Percentiles rank a stretch among this genome's conserved stretches.
Evolutionary conservation across 2,113 vertebrate genomes (phyloP).

Genomic region (Dromiciops gliroides): DNA sequence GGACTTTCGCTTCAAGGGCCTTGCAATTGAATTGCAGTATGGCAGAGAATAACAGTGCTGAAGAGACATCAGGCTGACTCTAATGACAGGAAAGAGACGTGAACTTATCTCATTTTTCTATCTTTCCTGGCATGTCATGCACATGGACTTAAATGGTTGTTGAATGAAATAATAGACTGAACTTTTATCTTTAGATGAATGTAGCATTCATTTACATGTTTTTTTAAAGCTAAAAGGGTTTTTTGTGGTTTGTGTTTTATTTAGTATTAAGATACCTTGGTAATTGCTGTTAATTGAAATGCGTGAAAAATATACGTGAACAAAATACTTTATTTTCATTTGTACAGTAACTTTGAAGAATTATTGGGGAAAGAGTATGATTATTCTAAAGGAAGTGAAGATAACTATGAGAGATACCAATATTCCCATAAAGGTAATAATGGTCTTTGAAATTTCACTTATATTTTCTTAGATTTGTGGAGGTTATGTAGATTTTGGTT

Average conservation of each 20-base stretch:
- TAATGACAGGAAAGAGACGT: not conserved
- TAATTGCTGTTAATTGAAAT: conserved; percentile 21
- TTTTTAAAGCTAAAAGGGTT: not conserved
- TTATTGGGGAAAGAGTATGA: conserved; percentile 58
- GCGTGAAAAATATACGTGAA: not conserved
- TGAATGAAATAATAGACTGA: not conserved
- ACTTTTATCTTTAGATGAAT: not conserved
- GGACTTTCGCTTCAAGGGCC: not conserved
- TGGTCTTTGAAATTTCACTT: not conserved
- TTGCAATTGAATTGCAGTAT: not conserved
- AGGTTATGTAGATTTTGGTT: not conserved
- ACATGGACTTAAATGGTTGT: not conserved
- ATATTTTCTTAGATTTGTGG: not conserved
- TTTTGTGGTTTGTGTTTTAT: not conserved
- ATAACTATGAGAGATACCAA: conserved; percentile 32
- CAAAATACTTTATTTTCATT: conserved; percentile 25
- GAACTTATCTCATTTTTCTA: not conserved
- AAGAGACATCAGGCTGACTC: not conserved
- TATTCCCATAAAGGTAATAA: conserved; percentile 71
- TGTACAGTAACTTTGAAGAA: conserved; percentile 64
- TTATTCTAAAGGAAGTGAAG: conserved; percentile 44
- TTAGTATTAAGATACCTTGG: not conserved
- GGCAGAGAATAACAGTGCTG: not conserved
- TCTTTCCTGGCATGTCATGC: not conserved
- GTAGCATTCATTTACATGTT: not conserved